Percentiles rank a stretch among this genome's conserved stretches.
Evolutionary conservation across 30 jellyfish, hydroid and myxozoan genomes (phyloP).

Genomic region (Chrysaora quinquecirrha): DNA sequence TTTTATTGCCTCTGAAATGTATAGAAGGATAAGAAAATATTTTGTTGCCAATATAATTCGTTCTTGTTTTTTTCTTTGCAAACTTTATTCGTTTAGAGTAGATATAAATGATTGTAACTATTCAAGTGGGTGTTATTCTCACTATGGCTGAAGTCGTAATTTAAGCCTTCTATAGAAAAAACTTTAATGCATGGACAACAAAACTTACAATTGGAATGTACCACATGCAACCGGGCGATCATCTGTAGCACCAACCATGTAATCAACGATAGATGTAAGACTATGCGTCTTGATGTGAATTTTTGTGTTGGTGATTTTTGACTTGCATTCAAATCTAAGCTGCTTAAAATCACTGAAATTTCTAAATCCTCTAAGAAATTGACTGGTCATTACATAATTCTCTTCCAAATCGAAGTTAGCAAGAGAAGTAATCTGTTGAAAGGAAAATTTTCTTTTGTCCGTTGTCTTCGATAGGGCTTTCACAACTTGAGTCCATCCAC

Average conservation of each 20-base stretch:
- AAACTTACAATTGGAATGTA: background rate
- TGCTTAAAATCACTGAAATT: background rate
- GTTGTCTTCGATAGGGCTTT: background rate
- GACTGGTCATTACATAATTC: background rate
- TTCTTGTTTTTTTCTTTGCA: too few species aligned
- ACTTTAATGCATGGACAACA: too few species aligned
- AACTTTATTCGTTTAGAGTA: too few species aligned
- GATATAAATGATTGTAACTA: too few species aligned
- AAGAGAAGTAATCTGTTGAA: background rate
- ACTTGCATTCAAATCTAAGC: background rate
- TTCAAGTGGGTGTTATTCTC: too few species aligned
- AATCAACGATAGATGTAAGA: background rate
- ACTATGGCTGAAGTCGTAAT: too few species aligned
- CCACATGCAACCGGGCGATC: background rate
- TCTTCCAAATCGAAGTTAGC: background rate
- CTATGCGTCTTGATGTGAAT: background rate
- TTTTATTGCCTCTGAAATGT: too few species aligned
- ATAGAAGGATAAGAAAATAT: too few species aligned
- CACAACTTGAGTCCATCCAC: constrained; percentile 11
- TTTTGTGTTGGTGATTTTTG: background rate
- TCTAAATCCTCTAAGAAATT: background rate
- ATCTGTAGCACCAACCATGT: background rate
- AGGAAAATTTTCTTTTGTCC: background rate
- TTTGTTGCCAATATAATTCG: too few species aligned
- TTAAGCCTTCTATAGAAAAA: too few species aligned